Evolutionary conservation across 1,140 invertebrate species (phyloP).

Genomic region (Tetramorium alpestre): DNA sequence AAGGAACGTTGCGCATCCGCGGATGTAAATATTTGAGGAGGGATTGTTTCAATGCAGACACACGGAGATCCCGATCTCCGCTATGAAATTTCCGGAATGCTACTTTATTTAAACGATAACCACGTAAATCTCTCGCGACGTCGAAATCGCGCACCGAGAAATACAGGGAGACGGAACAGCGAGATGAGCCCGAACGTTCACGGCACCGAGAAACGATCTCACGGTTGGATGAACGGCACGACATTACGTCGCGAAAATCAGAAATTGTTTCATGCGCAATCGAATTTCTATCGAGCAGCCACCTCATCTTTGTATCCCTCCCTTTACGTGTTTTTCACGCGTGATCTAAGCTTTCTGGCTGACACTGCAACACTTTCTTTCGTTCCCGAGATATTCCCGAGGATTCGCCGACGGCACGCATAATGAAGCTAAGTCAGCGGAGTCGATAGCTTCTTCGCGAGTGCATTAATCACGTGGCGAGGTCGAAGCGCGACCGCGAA

Average conservation of each 20-base stretch:
- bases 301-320: background rate
- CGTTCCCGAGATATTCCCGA: background rate
- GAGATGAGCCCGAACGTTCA: background rate
- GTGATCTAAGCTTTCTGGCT: background rate
- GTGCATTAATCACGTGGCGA: conserved; percentile 28
- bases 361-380: background rate
- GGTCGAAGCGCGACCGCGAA: conserved; percentile 6
- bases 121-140: conserved; percentile 25
- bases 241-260: conserved; percentile 27
- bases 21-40: conserved; percentile 35
- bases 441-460: background rate
- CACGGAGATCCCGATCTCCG: background rate
- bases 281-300: conserved; percentile 10
- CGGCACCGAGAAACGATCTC: background rate
- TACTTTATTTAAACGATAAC: conserved; percentile 40
- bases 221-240: background rate
- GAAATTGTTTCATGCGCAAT: conserved; percentile 26
- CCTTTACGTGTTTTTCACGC: background rate
- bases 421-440: background rate
- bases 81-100: conserved; percentile 10
- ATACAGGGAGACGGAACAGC: background rate
- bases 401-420: background rate
- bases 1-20: background rate
- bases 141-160: background rate
- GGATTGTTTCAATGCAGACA: conserved; percentile 30